phyloP scores from a whole-genome alignment of 2,113 vertebrate genomes.

The Rhabdornis inornatus region DNA sequence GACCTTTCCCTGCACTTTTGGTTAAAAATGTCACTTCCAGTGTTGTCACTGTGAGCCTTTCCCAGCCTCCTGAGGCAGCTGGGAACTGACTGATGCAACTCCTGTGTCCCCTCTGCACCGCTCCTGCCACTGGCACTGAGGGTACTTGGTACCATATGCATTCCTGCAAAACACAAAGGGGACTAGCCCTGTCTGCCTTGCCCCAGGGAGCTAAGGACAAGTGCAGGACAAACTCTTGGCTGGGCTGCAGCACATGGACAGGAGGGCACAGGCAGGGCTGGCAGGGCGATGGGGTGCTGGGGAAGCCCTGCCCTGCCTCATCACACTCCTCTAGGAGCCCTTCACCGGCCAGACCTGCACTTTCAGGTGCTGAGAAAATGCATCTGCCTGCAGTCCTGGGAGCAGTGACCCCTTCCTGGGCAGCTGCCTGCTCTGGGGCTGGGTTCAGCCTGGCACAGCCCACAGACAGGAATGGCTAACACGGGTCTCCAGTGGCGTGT shows the following conservation, averaged over 20 bases:
- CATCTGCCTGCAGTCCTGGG: neutral
- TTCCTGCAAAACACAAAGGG: neutral
- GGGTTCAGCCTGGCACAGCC: neutral
- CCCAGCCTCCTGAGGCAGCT: neutral
- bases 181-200: neutral
- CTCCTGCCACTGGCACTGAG: rapidly evolving
- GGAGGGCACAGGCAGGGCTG: neutral
- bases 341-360: neutral
- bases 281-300: neutral
- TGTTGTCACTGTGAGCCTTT: neutral
- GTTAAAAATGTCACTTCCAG: neutral
- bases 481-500: rapidly evolving
- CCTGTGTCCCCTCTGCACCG: rapidly evolving
- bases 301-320: neutral
- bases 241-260: rapidly evolving
- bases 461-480: neutral
- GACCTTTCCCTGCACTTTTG: neutral
- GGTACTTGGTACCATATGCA: rapidly evolving
- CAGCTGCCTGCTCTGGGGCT: rapidly evolving
- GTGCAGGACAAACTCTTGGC: neutral
- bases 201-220: neutral
- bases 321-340: neutral
- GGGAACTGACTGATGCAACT: rapidly evolving
- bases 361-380: neutral
- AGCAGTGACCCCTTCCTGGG: neutral